These are phyloP conservation scores for Dreissena rostriformis DNA, from an alignment of 1,140 invertebrate species.

Conservation along the genomic window DNA sequence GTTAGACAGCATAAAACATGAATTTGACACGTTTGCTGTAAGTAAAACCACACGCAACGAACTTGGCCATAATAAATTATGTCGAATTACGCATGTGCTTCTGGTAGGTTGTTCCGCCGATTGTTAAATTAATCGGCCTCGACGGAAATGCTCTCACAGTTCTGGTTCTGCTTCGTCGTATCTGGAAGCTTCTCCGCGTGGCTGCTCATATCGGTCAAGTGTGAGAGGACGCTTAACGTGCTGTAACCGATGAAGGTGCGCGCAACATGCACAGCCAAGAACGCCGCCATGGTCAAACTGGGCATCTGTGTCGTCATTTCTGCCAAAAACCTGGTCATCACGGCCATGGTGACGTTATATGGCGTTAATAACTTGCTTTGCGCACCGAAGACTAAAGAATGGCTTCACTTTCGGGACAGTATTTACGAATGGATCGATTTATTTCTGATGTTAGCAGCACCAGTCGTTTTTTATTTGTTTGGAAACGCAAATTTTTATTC, in stretches of 20 bases:
- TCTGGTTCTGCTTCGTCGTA: constrained; percentile 44
- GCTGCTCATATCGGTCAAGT: background rate
- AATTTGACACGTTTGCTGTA: too few relatives aligned
- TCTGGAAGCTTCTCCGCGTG: constrained; percentile 7
- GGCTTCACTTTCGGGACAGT: background rate
- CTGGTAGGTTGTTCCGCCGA: constrained; percentile 47
- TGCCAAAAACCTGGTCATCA: background rate
- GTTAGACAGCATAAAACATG: too few relatives aligned
- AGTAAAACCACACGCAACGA: too few relatives aligned
- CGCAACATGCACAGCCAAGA: background rate
- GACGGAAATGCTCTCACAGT: constrained; percentile 62
- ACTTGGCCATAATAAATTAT: constrained; percentile 3
- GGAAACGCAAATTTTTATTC: constrained; percentile 32
- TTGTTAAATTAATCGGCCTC: constrained; percentile 59
- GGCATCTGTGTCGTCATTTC: background rate
- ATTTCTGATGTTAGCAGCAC: background rate
- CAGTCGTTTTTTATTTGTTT: background rate
- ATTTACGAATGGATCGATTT: constrained; percentile 1
- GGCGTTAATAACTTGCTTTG: background rate
- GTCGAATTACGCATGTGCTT: constrained; percentile 12
- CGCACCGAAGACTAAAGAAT: background rate
- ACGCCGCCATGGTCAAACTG: background rate
- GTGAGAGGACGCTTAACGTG: constrained; percentile 9
- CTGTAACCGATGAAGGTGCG: constrained; percentile 22
- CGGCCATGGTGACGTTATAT: background rate